Percentiles rank a stretch among this genome's conserved stretches.
Conservation (phyloP, 2,113 vertebrate species). For the Abramis brama region DNA sequence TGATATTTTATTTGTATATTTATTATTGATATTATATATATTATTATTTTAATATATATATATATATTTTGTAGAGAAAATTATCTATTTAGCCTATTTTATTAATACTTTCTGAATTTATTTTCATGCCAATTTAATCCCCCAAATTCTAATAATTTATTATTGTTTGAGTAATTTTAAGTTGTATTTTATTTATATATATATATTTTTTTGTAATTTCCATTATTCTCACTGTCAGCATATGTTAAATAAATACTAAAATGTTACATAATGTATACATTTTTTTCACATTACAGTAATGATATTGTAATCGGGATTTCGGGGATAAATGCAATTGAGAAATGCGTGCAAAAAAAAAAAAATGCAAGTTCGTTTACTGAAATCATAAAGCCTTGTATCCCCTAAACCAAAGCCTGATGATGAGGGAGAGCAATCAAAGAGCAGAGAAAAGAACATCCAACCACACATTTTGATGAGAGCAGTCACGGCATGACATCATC, state of each 20-base stretch:
- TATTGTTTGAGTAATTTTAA: too few relatives aligned
- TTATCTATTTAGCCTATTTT: neutral
- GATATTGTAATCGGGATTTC: neutral
- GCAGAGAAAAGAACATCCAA: constrained; percentile 48
- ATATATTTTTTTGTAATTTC: neutral
- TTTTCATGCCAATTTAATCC: neutral
- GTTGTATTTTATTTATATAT: too few relatives aligned
- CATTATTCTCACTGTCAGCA: neutral
- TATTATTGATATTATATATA: neutral
- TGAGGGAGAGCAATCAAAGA: neutral
- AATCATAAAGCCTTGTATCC: neutral
- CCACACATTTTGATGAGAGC: constrained; percentile 68
- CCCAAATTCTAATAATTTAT: too few relatives aligned
- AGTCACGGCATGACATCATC: constrained; percentile 68
- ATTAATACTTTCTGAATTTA: neutral
- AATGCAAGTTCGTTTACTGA: neutral
- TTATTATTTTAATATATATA: too few relatives aligned
- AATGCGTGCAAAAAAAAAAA: neutral
- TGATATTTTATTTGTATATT: neutral
- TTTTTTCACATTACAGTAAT: neutral
- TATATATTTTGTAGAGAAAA: neutral
- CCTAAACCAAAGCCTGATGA: constrained; percentile 12
- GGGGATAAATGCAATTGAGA: neutral
- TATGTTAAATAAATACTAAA: neutral
- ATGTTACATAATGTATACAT: neutral